phyloP scores from a whole-genome alignment of 2,113 vertebrate genomes.

The Ochotona curzoniae region DNA sequence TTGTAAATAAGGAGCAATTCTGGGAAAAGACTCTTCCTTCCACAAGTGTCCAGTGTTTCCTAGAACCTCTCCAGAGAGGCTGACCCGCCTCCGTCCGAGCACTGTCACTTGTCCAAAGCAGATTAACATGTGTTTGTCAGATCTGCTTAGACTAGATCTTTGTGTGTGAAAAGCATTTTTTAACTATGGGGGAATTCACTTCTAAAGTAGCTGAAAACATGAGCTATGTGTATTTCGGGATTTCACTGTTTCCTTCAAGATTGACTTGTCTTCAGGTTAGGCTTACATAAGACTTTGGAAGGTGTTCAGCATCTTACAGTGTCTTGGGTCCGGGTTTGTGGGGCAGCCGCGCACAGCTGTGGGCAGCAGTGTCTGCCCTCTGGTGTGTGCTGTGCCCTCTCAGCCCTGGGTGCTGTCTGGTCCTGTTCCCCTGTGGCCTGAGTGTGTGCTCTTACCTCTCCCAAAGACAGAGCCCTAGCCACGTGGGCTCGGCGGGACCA shows the following conservation, averaged over 20 bases:
- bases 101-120: not conserved
- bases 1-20: not conserved
- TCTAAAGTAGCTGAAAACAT: constrained; percentile 12
- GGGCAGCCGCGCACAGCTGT: not conserved
- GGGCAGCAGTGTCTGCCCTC: not conserved
- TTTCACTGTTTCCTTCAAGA: constrained; percentile 43
- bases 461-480: not conserved
- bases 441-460: not conserved
- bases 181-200: not conserved
- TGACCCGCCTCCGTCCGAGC: not conserved
- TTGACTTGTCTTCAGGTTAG: not conserved
- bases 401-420: not conserved
- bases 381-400: not conserved
- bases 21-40: not conserved
- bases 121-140: not conserved
- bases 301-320: not conserved
- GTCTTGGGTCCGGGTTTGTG: not conserved
- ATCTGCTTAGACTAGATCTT: not conserved
- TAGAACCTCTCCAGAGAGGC: not conserved
- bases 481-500: no score
- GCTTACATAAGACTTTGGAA: not conserved
- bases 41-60: not conserved
- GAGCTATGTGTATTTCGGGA: not conserved
- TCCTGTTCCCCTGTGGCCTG: not conserved
- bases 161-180: not conserved